Base-by-base conservation (phyloP, 2,888 invertebrate genomes). In the Flabesymbios commensalis region DNA sequence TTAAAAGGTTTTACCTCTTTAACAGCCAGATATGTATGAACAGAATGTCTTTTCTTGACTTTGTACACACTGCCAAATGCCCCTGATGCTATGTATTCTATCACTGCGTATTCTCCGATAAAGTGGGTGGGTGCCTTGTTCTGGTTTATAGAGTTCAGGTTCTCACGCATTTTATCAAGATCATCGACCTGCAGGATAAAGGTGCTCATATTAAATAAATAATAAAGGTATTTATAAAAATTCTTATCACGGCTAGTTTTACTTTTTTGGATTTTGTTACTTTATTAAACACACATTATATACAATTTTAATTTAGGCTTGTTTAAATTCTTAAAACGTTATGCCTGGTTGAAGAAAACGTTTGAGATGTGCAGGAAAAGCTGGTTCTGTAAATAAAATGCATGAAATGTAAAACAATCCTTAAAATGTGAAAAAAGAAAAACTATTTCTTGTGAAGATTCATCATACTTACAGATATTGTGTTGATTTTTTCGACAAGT, bases 41-140 rank as follows among this genome's bases (percentile, higher is more conserved):
- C 74, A 7, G 76, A 72, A 28, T 69, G 67, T 33, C 74, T 74
- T 54, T 78, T 75, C 55, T 78, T 74, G 7, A 83, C 84, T 70
- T 83, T 83, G 69, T 83, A 84, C n/a, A 84, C 84, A 49, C 81
- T 80, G 17, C 84, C 84, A 65, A 84, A 84, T 1, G 83, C 84
- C 14, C 84, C 84, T 5, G 80, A 76, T 1, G 84, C 84, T 19
- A 84, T 70, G 36, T 82, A 76, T 67, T 84, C 84, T 62, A 84
- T 75, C 17, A 84, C 78, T 31, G 79, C 81, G 69, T 83, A 84
- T 28, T 84, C 83, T 2, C 79, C 78, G 22, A 84, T 80, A 62
- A 72, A 74, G 39, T 76, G 72, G 31, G 70, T 72, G 5, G 82
- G 75, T 43, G 72, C 75, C 51, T 75, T 71, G 63, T 79, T 75